Evolutionary conservation across 2,113 vertebrate species (phyloP).

Genomic region (Atherinomorus stipes): DNA sequence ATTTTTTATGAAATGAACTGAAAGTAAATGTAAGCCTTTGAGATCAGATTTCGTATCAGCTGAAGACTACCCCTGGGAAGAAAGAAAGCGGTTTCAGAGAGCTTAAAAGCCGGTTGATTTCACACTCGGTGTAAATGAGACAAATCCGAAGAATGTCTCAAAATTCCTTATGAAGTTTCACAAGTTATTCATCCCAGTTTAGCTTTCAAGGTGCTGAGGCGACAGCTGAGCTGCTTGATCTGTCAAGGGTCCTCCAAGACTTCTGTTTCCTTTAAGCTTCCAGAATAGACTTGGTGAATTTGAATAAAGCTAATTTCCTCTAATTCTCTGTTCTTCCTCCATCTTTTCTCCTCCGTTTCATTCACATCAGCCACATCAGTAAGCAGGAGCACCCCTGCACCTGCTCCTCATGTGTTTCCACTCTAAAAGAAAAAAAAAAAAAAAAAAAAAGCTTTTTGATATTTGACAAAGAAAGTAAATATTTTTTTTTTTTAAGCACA

Average conservation of each 20-base stretch:
- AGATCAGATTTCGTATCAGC: conserved; percentile 42
- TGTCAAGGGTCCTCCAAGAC: conserved; percentile 43
- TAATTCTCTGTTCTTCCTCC: neutral
- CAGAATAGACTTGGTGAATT: conserved; percentile 36
- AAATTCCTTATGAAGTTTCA: conserved; percentile 44
- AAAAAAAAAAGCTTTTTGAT: no score
- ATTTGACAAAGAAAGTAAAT: no score
- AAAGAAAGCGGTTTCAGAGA: conserved; percentile 12
- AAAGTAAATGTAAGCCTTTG: conserved; percentile 25
- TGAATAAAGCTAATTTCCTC: conserved; percentile 19
- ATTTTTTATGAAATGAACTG: no score
- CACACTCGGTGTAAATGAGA: conserved; percentile 55
- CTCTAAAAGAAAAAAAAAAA: no score
- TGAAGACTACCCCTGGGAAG: conserved; percentile 33
- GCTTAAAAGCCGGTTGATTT: conserved; percentile 68
- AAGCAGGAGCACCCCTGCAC: no score
- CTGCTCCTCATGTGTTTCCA: no score
- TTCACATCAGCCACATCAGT: conserved; percentile 2
- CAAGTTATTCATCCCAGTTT: conserved; percentile 57
- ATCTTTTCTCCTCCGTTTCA: conserved; percentile 2
- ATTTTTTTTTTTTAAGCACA: no score
- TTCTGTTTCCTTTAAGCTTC: conserved; percentile 36
- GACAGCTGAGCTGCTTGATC: conserved; percentile 54
- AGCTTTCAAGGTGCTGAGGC: conserved; percentile 33
- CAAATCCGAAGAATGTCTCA: conserved; percentile 53